A percentile compares a stretch with the other conserved stretches of the same genome.
phyloP scores from a whole-genome alignment of 2,888 invertebrate species.

The Alviniconcha strummeri region DNA sequence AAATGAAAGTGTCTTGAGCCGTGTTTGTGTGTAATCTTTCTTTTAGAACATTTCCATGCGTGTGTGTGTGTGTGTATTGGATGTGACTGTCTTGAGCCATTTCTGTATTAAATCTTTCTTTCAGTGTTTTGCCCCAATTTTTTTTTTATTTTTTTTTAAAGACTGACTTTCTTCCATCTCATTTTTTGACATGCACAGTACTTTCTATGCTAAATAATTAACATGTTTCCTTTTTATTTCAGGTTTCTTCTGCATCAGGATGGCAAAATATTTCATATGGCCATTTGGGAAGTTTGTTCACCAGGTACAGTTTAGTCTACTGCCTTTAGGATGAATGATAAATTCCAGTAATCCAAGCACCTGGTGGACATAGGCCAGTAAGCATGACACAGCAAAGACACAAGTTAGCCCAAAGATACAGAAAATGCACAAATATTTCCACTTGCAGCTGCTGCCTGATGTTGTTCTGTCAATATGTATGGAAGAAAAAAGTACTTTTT shows the following conservation, averaged over 20 bases:
- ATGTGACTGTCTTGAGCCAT: not conserved
- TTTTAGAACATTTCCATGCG: not conserved
- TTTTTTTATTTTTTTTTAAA: not conserved
- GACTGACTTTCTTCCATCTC: not conserved
- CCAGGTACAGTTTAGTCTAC: constrained; percentile 47
- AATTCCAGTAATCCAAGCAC: no score
- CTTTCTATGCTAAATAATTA: not conserved
- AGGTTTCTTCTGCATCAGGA: constrained; percentile 60
- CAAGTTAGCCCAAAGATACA: no score
- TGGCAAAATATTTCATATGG: constrained; percentile 68
- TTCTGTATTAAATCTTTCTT: not conserved
- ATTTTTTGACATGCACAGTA: not conserved
- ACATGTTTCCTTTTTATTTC: constrained; percentile 32
- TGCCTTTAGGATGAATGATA: no score
- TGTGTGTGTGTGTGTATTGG: not conserved
- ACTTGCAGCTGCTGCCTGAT: no score
- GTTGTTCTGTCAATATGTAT: no score
- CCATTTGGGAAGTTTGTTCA: constrained; percentile 71
- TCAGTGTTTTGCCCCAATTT: not conserved
- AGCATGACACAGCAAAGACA: no score
- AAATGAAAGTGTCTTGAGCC: not conserved
- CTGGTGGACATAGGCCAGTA: no score
- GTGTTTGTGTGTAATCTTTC: not conserved
- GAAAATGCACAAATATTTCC: no score
- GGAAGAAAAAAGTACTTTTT: no score